These are phyloP conservation scores for Tetanocera ferruginea DNA, from an alignment of 2,888 invertebrate genomes.

Conservation along the genomic window DNA sequence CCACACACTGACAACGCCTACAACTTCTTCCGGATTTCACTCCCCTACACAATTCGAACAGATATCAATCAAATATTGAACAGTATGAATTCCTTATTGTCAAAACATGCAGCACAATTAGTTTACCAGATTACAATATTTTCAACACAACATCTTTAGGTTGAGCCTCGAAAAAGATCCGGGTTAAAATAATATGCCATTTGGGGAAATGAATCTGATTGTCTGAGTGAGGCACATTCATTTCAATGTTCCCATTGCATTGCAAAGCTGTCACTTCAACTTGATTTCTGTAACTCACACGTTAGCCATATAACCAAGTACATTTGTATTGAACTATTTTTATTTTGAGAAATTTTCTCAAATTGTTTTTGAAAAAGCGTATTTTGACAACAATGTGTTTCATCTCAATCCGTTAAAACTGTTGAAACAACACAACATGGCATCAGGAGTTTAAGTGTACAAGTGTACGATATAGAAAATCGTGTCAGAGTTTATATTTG, in stretches of 20 bases:
- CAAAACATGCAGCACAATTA: constrained; percentile 67
- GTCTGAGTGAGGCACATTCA: background rate
- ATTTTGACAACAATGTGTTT: constrained; percentile 47
- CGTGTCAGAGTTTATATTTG: background rate
- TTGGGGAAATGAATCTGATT: constrained; percentile 46
- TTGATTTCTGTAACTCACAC: background rate
- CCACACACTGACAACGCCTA: background rate
- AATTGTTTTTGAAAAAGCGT: background rate
- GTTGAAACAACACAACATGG: constrained; percentile 52
- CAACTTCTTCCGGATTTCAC: constrained; percentile 23
- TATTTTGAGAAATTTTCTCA: background rate
- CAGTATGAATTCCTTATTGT: constrained; percentile 67
- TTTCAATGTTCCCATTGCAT: background rate
- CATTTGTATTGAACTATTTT: background rate
- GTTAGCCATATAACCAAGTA: background rate
- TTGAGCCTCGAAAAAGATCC: background rate
- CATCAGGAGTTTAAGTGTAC: constrained; percentile 55
- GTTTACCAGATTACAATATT: constrained; percentile 62
- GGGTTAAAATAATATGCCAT: constrained; percentile 53
- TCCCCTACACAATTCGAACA: background rate
- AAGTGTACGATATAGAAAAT: background rate
- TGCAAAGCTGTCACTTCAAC: background rate
- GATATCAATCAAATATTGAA: constrained; percentile 44
- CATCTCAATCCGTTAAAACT: constrained; percentile 49
- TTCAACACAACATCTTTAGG: background rate